Conservation (phyloP, 2,113 vertebrate species). For the Pteruthius melanotis region DNA sequence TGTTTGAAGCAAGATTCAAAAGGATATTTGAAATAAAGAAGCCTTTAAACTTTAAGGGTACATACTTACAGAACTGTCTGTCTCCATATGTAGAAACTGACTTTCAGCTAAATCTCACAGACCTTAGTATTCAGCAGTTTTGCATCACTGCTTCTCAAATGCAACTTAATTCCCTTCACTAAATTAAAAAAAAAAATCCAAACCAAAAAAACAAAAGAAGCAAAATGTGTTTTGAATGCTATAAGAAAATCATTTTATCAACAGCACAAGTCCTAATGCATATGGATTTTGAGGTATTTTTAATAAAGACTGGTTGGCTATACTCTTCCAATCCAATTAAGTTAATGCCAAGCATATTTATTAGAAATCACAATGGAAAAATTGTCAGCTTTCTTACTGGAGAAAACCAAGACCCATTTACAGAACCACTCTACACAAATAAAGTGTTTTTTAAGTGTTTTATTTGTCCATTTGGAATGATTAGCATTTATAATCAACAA, state of each 20-base stretch:
- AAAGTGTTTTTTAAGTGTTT: neutral
- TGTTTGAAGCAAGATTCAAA: neutral
- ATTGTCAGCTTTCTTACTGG: neutral
- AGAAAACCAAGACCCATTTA: neutral
- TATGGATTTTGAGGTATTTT: neutral
- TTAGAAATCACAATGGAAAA: neutral
- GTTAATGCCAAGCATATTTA: neutral
- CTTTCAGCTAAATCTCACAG: neutral
- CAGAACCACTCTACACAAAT: neutral
- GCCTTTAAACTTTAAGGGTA: neutral
- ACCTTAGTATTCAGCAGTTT: neutral
- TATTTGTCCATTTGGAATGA: constrained; percentile 55
- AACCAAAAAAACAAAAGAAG: neutral
- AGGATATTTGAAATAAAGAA: neutral
- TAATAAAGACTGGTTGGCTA: neutral
- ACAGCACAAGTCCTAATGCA: neutral
- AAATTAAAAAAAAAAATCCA: neutral
- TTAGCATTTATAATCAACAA: constrained; percentile 40
- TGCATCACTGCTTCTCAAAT: neutral
- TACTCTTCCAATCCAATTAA: neutral
- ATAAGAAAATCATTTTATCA: neutral
- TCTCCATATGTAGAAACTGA: neutral
- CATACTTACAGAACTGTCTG: neutral
- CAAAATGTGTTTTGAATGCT: neutral
- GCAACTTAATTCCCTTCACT: neutral